Evolutionary conservation across 2,888 invertebrate genomes (phyloP), one percentile per base, ranked within the genome.

Genomic region (Dynastes tityus): DNA sequence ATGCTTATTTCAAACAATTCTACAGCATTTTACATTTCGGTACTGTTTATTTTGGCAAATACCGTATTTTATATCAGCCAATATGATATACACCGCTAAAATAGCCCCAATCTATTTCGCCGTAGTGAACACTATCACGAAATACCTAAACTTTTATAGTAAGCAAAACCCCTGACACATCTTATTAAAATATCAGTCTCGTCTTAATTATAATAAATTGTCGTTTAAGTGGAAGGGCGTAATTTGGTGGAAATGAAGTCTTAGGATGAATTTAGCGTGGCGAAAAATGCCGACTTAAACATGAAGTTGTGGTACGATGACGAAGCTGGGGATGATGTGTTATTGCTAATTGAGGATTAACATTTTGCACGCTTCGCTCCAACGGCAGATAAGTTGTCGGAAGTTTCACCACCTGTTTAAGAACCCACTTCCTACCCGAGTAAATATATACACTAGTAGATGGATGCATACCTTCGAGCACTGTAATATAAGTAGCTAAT

Each of bases 281-380:
- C 49, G 67, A 67, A 67, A 67, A 67, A 67, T 67, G n/a, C 22
- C 22, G 16, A 13, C 67, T 45, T 67, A 49, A 67, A 27, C 45
- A 3, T 27, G n/a, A 67, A 67, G 67, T 67, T 45, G 49, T 16
- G 16, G 22, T 45, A 13, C 45, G 45, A 8, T 27, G 67, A 16
- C 4, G 67, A 67, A 67, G 49, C 67, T 67, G 67, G 32, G 32
- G 67, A 67, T 67, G 67, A 67, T 67, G 67, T 67, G 67, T 67
- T 67, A 67, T 67, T 67, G 67, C 67, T 67, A 67, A 67, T 67
- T 67, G 67, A 67, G 45, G 67, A 67, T 67, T 45, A 67, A 67
- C 67, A 67, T 16, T 49, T 67, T 49, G 49, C 45, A 67, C 45
- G 49, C 67, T 49, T 67, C 64, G 8, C 45, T 45, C 45, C 27